Conservation (phyloP, 2,888 invertebrate genomes). For the Terebella lapidaria region DNA sequence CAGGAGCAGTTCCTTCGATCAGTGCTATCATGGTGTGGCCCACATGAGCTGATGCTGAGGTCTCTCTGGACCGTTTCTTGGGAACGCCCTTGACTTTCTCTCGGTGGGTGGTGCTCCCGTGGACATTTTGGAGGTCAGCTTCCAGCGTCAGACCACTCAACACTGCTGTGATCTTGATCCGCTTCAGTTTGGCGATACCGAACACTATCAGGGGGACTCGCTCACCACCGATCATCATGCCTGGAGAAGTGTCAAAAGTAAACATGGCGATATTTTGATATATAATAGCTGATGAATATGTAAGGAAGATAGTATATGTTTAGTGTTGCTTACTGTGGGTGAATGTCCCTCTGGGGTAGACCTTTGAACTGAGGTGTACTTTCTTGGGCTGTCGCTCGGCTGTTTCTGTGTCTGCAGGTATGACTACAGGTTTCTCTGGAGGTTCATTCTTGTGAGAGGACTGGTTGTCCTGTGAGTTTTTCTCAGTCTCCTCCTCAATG, state of each 20-base stretch:
- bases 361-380: too few relatives aligned
- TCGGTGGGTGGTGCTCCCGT: conserved; percentile 86
- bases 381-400: neutral
- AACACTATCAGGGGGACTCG: conserved; percentile 62
- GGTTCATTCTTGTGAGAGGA: neutral
- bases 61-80: conserved; percentile 48
- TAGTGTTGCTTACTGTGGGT: neutral
- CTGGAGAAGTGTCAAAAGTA: conserved; percentile 27
- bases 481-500: conserved; percentile 52
- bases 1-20: conserved; percentile 83
- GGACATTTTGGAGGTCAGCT: conserved; percentile 85
- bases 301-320: too few relatives aligned
- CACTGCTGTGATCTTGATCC: conserved; percentile 65
- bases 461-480: conserved; percentile 8
- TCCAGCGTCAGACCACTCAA: conserved; percentile 90
- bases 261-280: neutral
- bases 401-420: neutral
- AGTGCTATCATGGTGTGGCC: conserved; percentile 88
- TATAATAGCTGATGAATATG: conserved; percentile 8
- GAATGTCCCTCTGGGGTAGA: neutral
- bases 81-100: conserved; percentile 61
- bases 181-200: conserved; percentile 76
- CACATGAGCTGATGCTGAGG: conserved; percentile 71
- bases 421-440: neutral
- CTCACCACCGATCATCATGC: conserved; percentile 47